Evolutionary conservation across 1,140 invertebrate species (phyloP), one percentile per base, ranked within the genome.

Genomic region (Drosophila mojavensis): DNA sequence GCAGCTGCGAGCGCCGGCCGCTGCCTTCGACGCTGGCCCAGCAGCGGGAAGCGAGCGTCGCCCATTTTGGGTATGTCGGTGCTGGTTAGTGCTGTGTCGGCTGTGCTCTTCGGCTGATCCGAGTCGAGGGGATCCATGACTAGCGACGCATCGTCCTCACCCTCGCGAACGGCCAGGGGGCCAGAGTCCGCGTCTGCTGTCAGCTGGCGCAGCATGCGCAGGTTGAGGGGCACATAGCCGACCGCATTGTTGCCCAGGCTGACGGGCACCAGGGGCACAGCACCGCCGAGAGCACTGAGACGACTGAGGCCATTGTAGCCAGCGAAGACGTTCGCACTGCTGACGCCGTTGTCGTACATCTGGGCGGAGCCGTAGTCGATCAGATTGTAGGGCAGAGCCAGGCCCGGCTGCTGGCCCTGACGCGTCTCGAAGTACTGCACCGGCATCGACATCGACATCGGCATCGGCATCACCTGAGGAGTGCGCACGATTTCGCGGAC

Each of bases 181-280:
- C 15, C 0, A 20, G 28, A 4, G 11, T 5, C 36, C 15, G 28
- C 5, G 11, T 5, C 43, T 33, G 58, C 48, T 11, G 15, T 13
- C 10, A 86, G 26, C 17, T 88, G 79, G 0, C 82, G 63, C 54
- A 73, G 60, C 79, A 86, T 82, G 33, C 83, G 79, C 7, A 86
- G 47, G 24, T 88, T 86, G 0, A 88, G 45, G 0, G 82, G 83
- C 3, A 88, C 72, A 45, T 86, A 86, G 24, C 67, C 61, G 36
- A 86, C 83, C 3, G 81, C 71, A 53, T 88, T 86, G 65, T 81
- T 81, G 41, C 55, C 50, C 33, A 88, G 39, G 7, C 75, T 79
- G 17, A 86, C 48, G 5, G 82, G 82, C 7, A 86, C 82, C n/a
- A 86, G 20, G 1, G 83, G 83, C 3, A 88, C 54, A 15, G 36